A percentile compares a stretch with the other conserved stretches of the same genome.
Conservation (phyloP, 1,140 invertebrate species). For the Drosophila lini region DNA sequence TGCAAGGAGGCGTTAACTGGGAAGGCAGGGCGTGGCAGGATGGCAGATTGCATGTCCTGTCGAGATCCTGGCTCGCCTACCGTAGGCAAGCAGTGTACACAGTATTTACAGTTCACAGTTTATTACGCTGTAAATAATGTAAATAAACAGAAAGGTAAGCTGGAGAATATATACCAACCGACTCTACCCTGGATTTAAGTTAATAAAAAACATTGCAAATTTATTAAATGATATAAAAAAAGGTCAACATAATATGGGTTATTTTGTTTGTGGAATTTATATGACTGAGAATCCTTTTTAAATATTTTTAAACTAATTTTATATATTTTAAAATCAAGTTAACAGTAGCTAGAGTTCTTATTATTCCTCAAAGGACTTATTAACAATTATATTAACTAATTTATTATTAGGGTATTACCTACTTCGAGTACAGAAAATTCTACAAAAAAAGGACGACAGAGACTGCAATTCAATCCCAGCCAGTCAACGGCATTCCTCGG, state of each 20-base stretch:
- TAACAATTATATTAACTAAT: too few species aligned
- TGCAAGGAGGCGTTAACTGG: slow-evolving; percentile 29
- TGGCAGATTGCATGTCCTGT: slow-evolving; percentile 31
- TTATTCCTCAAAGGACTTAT: too few species aligned
- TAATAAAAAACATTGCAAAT: neutral
- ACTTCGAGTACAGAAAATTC: neutral
- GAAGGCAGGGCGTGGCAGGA: slow-evolving; percentile 1
- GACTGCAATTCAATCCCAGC: slow-evolving; percentile 37
- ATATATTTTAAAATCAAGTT: neutral
- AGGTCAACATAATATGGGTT: too few species aligned
- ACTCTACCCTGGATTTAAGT: neutral
- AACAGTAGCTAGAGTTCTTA: neutral
- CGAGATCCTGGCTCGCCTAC: slow-evolving; percentile 28
- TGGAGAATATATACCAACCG: neutral
- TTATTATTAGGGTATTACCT: neutral
- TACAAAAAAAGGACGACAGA: neutral
- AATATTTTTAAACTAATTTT: neutral
- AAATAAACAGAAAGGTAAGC: slow-evolving; percentile 40
- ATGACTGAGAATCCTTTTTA: accelerated
- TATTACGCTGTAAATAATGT: slow-evolving; percentile 71
- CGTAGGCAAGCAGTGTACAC: slow-evolving; percentile 43
- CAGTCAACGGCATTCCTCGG: slow-evolving; percentile 39
- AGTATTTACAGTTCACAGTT: slow-evolving; percentile 50
- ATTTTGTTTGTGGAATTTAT: neutral
- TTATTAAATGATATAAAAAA: too few species aligned